Conservation (phyloP, 1,140 invertebrate species). For the Papilio polytes region DNA sequence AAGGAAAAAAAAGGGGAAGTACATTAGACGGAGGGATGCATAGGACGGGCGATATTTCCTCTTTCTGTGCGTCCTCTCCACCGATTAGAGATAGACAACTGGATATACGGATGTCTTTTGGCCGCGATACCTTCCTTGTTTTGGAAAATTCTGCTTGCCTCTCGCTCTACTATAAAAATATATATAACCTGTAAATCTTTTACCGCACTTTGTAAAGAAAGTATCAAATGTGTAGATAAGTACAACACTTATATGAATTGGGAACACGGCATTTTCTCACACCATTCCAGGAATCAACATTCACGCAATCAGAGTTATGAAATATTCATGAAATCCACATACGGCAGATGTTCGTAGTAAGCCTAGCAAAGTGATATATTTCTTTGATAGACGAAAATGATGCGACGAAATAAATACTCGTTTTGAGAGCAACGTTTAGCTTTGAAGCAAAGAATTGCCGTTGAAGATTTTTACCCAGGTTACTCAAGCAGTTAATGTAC, state of each 20-base stretch:
- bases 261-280: conserved; percentile 28
- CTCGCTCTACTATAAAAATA: too few relatives aligned
- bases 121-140: too few relatives aligned
- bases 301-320: conserved; percentile 35
- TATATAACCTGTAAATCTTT: not conserved
- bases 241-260: conserved; percentile 15
- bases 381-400: conserved; percentile 16
- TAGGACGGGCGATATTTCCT: too few relatives aligned
- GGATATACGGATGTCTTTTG: too few relatives aligned
- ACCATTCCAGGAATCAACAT: conserved; percentile 28
- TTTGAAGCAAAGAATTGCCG: not conserved
- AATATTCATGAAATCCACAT: conserved; percentile 37
- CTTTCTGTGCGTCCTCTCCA: too few relatives aligned
- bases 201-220: not conserved
- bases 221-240: conserved; percentile 9
- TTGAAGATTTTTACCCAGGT: too few relatives aligned
- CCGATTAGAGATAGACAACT: too few relatives aligned
- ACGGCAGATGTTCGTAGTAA: conserved; percentile 29
- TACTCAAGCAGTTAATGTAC: not conserved
- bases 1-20: too few relatives aligned
- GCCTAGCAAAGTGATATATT: conserved; percentile 29
- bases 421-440: not conserved
- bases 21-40: too few relatives aligned
- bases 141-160: too few relatives aligned
- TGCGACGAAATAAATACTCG: not conserved